These are phyloP conservation scores for Amazona vittata DNA, from an alignment of 2,113 vertebrate genomes.

Conservation along the genomic window DNA sequence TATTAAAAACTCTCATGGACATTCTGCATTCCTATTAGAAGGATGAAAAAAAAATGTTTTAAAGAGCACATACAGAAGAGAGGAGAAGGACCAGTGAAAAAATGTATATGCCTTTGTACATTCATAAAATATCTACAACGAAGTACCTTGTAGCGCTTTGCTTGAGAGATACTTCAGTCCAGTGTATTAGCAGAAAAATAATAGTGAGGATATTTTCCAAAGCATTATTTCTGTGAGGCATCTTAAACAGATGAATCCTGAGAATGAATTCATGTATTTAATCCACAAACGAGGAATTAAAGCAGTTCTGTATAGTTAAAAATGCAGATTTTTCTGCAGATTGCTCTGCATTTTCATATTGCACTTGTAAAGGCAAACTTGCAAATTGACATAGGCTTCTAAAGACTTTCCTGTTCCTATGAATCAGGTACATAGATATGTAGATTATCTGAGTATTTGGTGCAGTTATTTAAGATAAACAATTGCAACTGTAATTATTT, in stretches of 20 bases:
- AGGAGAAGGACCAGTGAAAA: not conserved
- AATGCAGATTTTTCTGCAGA: not conserved
- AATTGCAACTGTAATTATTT: not conserved
- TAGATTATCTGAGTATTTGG: not conserved
- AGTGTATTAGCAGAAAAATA: not conserved
- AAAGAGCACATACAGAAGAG: not conserved
- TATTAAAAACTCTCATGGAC: not conserved
- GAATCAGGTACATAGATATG: not conserved
- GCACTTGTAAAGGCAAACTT: not conserved
- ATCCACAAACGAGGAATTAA: not conserved
- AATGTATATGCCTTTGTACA: not conserved
- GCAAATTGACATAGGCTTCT: not conserved
- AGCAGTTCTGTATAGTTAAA: not conserved
- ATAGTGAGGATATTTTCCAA: not conserved
- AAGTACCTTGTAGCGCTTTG: not conserved
- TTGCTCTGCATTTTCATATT: not conserved
- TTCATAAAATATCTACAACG: not conserved
- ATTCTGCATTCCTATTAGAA: not conserved
- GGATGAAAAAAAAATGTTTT: not conserved
- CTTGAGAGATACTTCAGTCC: not conserved
- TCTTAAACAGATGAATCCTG: not conserved
- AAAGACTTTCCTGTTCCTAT: not conserved
- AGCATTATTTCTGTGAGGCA: not conserved
- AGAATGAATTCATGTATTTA: not conserved
- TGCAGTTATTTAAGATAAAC: not conserved